Base-by-base conservation (phyloP, 1,140 invertebrate species). In the Dreissena rostriformis region DNA sequence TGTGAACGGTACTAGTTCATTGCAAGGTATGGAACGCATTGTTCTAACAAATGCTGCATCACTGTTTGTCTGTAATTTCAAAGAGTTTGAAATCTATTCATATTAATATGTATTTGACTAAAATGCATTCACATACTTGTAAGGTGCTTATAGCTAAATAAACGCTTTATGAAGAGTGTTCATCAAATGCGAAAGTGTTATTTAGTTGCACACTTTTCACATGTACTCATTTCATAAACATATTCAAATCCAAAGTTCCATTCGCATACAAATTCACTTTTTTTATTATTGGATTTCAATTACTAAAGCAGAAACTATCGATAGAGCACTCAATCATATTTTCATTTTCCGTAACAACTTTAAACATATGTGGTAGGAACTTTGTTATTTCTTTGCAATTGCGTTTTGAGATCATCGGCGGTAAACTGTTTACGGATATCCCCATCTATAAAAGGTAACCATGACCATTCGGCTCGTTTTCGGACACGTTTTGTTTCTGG, bases 41-140 rank as follows among this genome's bases (percentile, higher is more conserved):
- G 53, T 10, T 26, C 29, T 19, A 5, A 61, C n/a, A 39, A 26
- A 19, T 55, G n/a, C 51, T 29, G 68, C 10, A 22, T 15, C 22
- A 6, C n/a, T 19, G 24, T 14, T 22, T 51, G n/a, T 66, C 61
- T 26, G 26, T 1, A 49, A 14, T 24, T 39, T 66, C 74, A 70
- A 6, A 82, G 15, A 26, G 70, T 66, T 11, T 82, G 80, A 63
- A 65, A 74, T 11, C 71, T 49, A 24, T 22, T 74, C n/a, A 65
- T 26, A 17, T 26, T 10, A 1, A 65, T 22, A 49, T n/a, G 11
- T 72, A 72, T 8, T 6, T 63, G 15, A 63, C 10, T 61, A 17
- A 0, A 4, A 81, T 24, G n/a, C 79, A 52, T 19, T 22, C 1
- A 51, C 79, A 81, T 7, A 81, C n/a, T n/a, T 12, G 8, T 11